Evolutionary conservation across 2,797 vertebrate species (phyloP), one percentile per base, ranked within the genome.

Genomic region (Pseudomugil tenellus): DNA sequence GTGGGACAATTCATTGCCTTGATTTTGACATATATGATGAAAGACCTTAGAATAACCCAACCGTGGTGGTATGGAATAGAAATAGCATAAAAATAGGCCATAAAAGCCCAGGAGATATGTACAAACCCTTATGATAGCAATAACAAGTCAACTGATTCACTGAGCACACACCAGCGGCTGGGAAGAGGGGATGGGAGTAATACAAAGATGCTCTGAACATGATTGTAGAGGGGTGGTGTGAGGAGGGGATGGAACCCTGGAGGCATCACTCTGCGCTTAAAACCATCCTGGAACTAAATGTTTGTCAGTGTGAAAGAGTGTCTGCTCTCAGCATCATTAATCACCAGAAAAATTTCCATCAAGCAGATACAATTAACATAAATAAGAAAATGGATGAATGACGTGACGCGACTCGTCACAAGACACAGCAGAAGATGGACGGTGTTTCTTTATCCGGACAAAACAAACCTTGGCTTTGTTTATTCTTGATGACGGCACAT

Each of bases 81-180:
- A 84, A 80, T 41, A 35, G 56, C 28, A 67, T 77, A 77, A 87
- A 52, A 86, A 86, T 81, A 75, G 80, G 83, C 69, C 74, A 84
- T 74, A 83, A 84, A 86, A 76, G 72, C 87, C 87, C 82, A 53
- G 68, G 67, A 86, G 82, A 79, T 19, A 25, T 37, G 23, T 7
- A 48, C 66, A 79, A 79, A 70, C 52, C 69, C 59, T 58, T 21
- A 71, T 71, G 77, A 87, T 63, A 16, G 76, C 70, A 75, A 76
- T 67, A 86, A 85, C 65, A 77, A 71, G 83, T 77, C 56, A 62
- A 74, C 60, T 71, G 87, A 90, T 73, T 87, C 70, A 80, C 31
- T 77, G 81, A 85, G 60, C 75, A 77, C 67, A 70, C 43, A n/a
- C 17, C 41, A 19, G 67, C 29, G 37, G 73, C 2, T 8, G 54